Evolutionary conservation across 2,797 vertebrate genomes (phyloP), one percentile per base, ranked within the genome.

Genomic region (Agapornis canus): DNA sequence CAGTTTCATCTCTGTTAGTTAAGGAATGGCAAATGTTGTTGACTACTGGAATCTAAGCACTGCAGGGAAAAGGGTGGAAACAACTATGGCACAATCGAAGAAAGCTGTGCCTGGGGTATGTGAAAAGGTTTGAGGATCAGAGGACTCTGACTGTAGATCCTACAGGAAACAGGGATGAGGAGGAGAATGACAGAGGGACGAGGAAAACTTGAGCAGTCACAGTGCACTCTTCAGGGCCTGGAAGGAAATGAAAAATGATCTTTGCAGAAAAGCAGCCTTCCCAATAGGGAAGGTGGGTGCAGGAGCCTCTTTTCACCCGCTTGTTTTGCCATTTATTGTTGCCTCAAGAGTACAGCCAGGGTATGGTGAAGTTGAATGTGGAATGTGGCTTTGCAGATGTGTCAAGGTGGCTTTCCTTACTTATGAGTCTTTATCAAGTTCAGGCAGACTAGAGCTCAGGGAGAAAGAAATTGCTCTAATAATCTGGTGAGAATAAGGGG

Each of bases 151-250:
- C 59, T 87, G 15, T 54, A 83, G 82, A 66, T 85, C 32, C 72
- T 73, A 26, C 17, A 57, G 10, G 29, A 77, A 77, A 40, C 25
- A 19, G n/a, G 27, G n/a, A 14, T 47, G 35, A 72, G 7, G 22
- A 66, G 7, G 32, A 61, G 35, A 69, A 39, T 32, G 10, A 42
- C 4, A 69, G 51, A 81, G 4, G 37, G 19, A 10, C 0, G 0
- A 65, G 26, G 91, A n/a, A 42, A 52, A 52, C 5, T 6, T 5
- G 51, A 63, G 18, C 40, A 48, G 17, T 39, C 32, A 7, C 45
- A 42, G 35, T 54, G 42, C 7, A 11, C 10, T 26, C 17, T 63
- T 84, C 22, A 54, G 51, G 31, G 14, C 13, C 20, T 82, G 49
- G 21, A 79, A 76, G 4, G 23, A 69, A 77, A 69, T 6, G 3